Evolutionary conservation across 1,140 invertebrate genomes (phyloP).

Genomic region (Leptonema lineaticorne): DNA sequence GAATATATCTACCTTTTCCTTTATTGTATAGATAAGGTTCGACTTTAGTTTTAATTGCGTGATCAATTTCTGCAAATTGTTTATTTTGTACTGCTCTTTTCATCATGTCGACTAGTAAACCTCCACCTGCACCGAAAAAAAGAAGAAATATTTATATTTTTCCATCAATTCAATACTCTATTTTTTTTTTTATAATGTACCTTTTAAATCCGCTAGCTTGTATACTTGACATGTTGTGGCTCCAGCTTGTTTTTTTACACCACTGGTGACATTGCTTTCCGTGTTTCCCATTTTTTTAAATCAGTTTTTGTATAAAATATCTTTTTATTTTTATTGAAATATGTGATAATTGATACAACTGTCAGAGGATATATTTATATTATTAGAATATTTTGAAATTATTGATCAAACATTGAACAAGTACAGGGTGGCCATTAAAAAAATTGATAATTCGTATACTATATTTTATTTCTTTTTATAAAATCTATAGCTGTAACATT

Average conservation of each 20-base stretch:
- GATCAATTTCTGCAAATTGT: conserved; percentile 85
- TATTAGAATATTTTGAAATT: not conserved
- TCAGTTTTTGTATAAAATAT: conserved; percentile 17
- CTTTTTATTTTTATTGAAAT: conserved; percentile 13
- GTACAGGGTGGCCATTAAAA: not conserved
- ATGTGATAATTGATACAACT: not conserved
- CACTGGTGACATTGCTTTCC: conserved; percentile 87
- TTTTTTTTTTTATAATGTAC: conserved; percentile 48
- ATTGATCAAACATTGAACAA: conserved; percentile 23
- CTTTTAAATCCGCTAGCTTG: conserved; percentile 84
- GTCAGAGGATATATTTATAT: too few species aligned
- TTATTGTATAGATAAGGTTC: conserved; percentile 92
- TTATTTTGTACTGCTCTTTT: conserved; percentile 87
- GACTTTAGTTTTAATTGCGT: conserved; percentile 87
- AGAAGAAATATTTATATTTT: not conserved
- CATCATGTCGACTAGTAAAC: conserved; percentile 89
- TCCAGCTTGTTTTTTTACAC: conserved; percentile 89
- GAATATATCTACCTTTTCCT: conserved; percentile 85
- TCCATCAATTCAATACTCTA: not conserved
- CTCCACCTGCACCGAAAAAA: conserved; percentile 66
- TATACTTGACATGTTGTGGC: conserved; percentile 78
- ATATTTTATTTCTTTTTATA: too few species aligned
- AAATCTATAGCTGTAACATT: too few species aligned
- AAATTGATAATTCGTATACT: too few species aligned
- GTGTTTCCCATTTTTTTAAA: conserved; percentile 80